Evolutionary conservation across 2,888 invertebrate genomes (phyloP).

Genomic region (Apotomis capreana): DNA sequence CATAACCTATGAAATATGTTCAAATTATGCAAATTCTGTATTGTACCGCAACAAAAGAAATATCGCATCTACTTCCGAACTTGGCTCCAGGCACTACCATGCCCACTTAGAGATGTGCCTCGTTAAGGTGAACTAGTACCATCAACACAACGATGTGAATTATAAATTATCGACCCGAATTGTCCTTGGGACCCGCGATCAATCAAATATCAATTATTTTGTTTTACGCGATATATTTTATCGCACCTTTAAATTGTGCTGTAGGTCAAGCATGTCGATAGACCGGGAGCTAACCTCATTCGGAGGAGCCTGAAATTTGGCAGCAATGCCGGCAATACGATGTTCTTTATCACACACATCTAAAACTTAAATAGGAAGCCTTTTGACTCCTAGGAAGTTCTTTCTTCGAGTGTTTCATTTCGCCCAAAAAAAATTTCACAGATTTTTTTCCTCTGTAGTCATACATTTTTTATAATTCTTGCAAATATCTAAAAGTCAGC

Average conservation of each 20-base stretch:
- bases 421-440: too few species aligned
- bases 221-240: slow-evolving; percentile 36
- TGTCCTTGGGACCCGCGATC: slow-evolving; percentile 28
- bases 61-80: neutral
- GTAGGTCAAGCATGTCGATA: slow-evolving; percentile 21
- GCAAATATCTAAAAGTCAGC: too few species aligned
- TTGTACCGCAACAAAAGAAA: neutral
- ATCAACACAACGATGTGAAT: slow-evolving; percentile 30
- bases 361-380: too few species aligned
- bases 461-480: too few species aligned
- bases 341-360: too few species aligned
- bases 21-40: too few species aligned
- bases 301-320: neutral
- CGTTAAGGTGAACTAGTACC: slow-evolving; percentile 30
- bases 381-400: too few species aligned
- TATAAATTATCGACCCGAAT: slow-evolving; percentile 25
- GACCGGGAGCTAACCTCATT: slow-evolving; percentile 13
- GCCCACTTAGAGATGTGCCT: neutral
- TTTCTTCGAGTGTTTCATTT: too few species aligned
- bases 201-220: slow-evolving; percentile 41
- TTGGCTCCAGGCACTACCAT: neutral
- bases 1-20: too few species aligned
- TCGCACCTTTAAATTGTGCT: slow-evolving; percentile 32
- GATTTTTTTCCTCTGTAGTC: too few species aligned
- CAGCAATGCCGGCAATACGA: neutral